Conservation (phyloP, 2,797 vertebrate genomes). For the Acanthopagrus latus region DNA sequence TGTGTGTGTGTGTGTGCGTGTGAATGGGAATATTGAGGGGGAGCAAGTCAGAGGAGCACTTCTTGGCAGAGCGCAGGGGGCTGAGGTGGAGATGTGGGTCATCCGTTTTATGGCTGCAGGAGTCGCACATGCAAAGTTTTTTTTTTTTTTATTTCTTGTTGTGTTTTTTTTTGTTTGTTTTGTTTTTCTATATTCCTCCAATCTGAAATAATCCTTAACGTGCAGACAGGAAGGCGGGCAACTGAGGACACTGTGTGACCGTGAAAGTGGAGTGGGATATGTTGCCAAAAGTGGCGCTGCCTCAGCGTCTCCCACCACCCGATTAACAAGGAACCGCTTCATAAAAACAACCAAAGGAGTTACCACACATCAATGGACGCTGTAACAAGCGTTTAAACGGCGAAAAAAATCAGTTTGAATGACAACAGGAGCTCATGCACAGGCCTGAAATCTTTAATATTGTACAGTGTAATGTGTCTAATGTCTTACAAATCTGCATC, state of each 20-base stretch:
- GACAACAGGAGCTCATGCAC: conserved; percentile 40
- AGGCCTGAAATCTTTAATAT: conserved; percentile 16
- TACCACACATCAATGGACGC: conserved; percentile 66
- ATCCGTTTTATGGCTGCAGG: conserved; percentile 20
- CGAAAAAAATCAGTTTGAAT: conserved; percentile 39
- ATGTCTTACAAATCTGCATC: not conserved
- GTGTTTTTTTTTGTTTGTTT: not conserved
- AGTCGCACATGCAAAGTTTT: conserved; percentile 27
- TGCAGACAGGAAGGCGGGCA: conserved; percentile 64
- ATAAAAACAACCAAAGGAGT: conserved; percentile 69
- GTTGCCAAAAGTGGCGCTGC: conserved; percentile 67
- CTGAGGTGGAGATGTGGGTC: conserved; percentile 14
- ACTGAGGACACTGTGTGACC: conserved; percentile 74
- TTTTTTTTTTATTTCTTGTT: not conserved
- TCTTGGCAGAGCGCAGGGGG: conserved; percentile 35
- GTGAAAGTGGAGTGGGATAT: conserved; percentile 63
- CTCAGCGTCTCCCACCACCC: conserved; percentile 63
- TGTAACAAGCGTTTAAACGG: conserved; percentile 62
- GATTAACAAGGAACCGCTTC: conserved; percentile 69
- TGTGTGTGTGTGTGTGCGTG: conserved; percentile 28
- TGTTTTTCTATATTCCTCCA: not conserved
- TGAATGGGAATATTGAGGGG: conserved; percentile 43
- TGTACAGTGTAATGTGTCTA: conserved; percentile 2
- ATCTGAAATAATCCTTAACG: conserved; percentile 20
- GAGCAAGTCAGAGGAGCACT: conserved; percentile 47